A percentile compares a stretch with the other conserved stretches of the same genome.
These are phyloP conservation scores for Takifugu bimaculatus DNA, from an alignment of 2,113 vertebrate genomes.

Conservation along the genomic window DNA sequence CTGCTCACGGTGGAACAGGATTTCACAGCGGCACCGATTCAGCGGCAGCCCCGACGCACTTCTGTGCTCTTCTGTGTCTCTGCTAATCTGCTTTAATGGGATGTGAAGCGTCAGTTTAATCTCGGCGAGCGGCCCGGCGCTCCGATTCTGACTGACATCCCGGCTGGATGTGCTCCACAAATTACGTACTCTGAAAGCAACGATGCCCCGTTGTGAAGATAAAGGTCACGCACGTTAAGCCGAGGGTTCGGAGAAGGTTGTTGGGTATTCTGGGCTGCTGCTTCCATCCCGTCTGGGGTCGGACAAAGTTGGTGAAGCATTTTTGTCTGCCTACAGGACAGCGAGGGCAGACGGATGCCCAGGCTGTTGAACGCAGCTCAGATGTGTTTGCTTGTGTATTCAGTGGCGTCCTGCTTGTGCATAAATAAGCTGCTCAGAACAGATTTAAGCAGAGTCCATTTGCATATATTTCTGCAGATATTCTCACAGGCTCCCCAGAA, in stretches of 20 bases:
- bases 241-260: conserved; percentile 23
- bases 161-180: conserved; percentile 37
- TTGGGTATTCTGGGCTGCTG: conserved; percentile 43
- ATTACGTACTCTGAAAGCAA: conserved; percentile 47
- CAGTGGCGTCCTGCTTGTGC: not conserved
- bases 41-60: conserved; percentile 37
- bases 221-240: conserved; percentile 32
- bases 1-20: conserved; percentile 33
- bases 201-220: conserved; percentile 24
- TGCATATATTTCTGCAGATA: not conserved
- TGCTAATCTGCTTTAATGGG: conserved; percentile 49
- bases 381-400: not conserved
- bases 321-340: conserved; percentile 41
- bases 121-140: conserved; percentile 28
- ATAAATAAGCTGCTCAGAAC: not conserved
- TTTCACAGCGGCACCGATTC: conserved; percentile 35
- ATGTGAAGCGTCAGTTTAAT: conserved; percentile 43
- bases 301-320: conserved; percentile 67
- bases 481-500: not conserved
- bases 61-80: conserved; percentile 35
- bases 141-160: conserved; percentile 11
- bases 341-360: not conserved
- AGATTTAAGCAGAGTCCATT: not conserved
- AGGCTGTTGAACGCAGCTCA: not conserved
- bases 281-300: conserved; percentile 45